Evolutionary conservation across 2,888 invertebrate genomes (phyloP), one percentile per base, ranked within the genome.

Genomic region (Lagria hirta): DNA sequence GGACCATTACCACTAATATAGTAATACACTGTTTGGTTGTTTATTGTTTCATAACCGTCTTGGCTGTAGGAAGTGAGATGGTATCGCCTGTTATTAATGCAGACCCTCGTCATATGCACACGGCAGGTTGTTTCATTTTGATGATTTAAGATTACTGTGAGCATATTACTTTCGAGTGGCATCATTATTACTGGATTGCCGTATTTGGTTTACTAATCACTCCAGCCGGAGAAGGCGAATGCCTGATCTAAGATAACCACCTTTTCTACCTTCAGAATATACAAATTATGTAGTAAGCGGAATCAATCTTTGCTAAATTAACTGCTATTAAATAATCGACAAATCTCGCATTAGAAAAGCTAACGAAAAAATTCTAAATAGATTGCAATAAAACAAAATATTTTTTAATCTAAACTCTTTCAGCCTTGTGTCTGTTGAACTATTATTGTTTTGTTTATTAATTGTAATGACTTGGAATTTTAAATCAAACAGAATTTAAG

Each of bases 101-200:
- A 49, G 64, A 65, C 65, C 64, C 66, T 66, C 62, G 63, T 66
- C 66, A 66, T 60, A 60, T 60, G 62, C 55, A 60, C 59, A 52
- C 60, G 62, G 61, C 64, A 60, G 61, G 58, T 58, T 56, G 64
- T 64, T 66, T 65, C 64, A 64, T 66, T 66, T 64, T 60, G 64
- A 66, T 67, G 67, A 67, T 66, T 66, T 67, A 67, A 66, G 64
- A 65, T 63, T 61, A 60, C 60, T 58, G 55, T 58, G 54, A 57
- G 59, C 60, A 52, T 62, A 66, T 65, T 64, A 62, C 60, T 61
- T 65, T 64, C 61, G 55, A 63, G 60, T 62, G 61, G 60, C 58
- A 61, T 64, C 63, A 61, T 65, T 64, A 62, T 57, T 60, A 52
- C 57, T 54, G 58, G 56, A 54, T 61, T 57, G 55, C 61, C 60